A percentile compares a stretch with the other conserved stretches of the same genome.
phyloP scores from a whole-genome alignment of 2,113 vertebrate genomes.

The Herpetotheres cachinnans region DNA sequence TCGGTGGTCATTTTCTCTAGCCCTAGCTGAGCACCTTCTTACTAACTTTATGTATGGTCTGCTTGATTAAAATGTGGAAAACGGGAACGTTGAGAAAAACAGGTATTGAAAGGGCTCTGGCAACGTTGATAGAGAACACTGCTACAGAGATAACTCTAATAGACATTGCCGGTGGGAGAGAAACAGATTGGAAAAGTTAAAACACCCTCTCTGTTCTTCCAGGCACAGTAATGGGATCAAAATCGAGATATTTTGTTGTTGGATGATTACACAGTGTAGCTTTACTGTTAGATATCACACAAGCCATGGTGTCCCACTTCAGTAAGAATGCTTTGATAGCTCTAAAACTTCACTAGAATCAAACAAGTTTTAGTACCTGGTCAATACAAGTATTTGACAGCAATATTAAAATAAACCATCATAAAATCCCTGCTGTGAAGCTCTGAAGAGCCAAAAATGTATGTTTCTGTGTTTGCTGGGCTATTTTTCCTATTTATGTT shows the following conservation, averaged over 20 bases:
- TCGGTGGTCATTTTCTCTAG: background rate
- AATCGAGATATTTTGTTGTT: background rate
- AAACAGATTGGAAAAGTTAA: constrained; percentile 16
- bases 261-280: constrained; percentile 4
- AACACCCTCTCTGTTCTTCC: constrained; percentile 1
- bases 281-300: background rate
- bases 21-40: background rate
- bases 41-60: background rate
- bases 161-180: background rate
- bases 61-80: background rate
- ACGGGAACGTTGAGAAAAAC: background rate
- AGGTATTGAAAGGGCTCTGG: constrained; percentile 12
- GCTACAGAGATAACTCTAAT: constrained; percentile 24
- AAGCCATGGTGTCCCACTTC: constrained; percentile 37
- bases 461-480: constrained; percentile 7
- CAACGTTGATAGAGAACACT: background rate
- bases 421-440: constrained; percentile 17
- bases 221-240: background rate
- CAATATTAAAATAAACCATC: constrained; percentile 30
- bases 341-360: constrained; percentile 28
- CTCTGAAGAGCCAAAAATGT: background rate
- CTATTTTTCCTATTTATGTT: constrained; percentile 31
- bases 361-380: background rate
- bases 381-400: constrained; percentile 40
- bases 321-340: constrained; percentile 50